Evolutionary conservation across 2,797 vertebrate genomes (phyloP).

Genomic region (Gambusia yucatana): DNA sequence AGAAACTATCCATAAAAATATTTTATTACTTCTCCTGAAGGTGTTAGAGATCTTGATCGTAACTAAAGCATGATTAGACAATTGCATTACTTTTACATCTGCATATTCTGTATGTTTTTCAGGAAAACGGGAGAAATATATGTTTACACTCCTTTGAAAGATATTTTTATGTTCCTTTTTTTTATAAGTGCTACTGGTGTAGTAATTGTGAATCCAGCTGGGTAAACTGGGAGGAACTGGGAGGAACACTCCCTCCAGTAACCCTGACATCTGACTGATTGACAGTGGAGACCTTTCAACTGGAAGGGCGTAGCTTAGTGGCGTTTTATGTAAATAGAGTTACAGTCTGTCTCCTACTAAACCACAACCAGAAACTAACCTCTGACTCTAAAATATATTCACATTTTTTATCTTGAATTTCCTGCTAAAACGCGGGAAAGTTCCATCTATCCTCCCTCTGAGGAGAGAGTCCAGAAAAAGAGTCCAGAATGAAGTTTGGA

Average conservation of each 20-base stretch:
- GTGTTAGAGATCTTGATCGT: not conserved
- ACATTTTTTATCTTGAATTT: not conserved
- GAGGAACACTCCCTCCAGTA: not conserved
- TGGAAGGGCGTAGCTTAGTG: not conserved
- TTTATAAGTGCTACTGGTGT: not conserved
- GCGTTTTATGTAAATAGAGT: not conserved
- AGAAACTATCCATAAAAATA: not conserved
- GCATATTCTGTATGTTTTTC: not conserved
- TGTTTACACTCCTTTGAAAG: not conserved
- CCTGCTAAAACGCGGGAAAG: not conserved
- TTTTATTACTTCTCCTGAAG: not conserved
- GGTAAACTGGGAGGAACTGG: too few species aligned
- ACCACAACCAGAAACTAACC: not conserved
- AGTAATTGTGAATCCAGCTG: not conserved
- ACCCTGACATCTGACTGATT: not conserved
- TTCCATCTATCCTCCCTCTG: not conserved
- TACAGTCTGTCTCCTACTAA: not conserved
- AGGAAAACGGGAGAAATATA: not conserved
- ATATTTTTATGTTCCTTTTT: not conserved
- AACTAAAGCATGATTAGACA: not conserved
- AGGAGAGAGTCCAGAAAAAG: not conserved
- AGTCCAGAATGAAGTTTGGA: not conserved
- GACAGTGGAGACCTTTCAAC: not conserved
- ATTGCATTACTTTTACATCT: not conserved
- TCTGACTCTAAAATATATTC: not conserved